A percentile compares a stretch with the other conserved stretches of the same genome.
These are phyloP conservation scores for Dascillus cervinus DNA, from an alignment of 2,888 invertebrate species.

Conservation along the genomic window DNA sequence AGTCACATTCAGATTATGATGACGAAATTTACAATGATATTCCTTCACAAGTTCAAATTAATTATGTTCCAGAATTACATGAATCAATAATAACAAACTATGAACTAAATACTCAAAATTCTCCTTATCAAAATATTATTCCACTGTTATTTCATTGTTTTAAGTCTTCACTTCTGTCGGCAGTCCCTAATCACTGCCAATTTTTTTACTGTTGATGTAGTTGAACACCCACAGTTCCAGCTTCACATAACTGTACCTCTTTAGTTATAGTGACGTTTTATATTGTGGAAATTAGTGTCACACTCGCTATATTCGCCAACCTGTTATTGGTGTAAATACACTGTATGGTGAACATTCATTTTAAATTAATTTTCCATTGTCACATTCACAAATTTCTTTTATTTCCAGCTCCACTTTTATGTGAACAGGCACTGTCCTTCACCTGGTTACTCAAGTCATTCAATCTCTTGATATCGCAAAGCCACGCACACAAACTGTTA, in stretches of 20 bases:
- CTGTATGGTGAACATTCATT: constrained; percentile 44
- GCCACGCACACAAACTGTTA: constrained; percentile 13
- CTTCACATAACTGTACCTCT: constrained; percentile 5
- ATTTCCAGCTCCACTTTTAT: constrained; percentile 45
- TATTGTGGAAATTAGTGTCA: constrained; percentile 39
- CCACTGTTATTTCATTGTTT: too few relatives aligned
- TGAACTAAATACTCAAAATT: too few relatives aligned
- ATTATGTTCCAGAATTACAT: too few relatives aligned
- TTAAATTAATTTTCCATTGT: constrained; percentile 42
- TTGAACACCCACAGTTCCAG: constrained; percentile 6
- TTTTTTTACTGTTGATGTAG: too few relatives aligned
- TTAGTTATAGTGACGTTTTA: constrained; percentile 31
- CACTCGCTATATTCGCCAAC: constrained; percentile 39
- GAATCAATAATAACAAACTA: too few relatives aligned
- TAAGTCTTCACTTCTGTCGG: too few relatives aligned
- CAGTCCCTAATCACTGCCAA: too few relatives aligned
- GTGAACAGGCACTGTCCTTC: constrained; percentile 44
- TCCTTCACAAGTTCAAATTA: too few relatives aligned
- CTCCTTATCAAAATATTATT: too few relatives aligned
- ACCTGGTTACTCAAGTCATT: constrained; percentile 30
- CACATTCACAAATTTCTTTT: constrained; percentile 20
- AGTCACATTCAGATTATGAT: too few relatives aligned
- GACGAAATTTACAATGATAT: too few relatives aligned
- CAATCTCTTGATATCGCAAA: constrained; percentile 27
- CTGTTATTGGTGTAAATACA: constrained; percentile 23